Percentiles rank a stretch among this genome's conserved stretches.
Evolutionary conservation across 2,888 invertebrate species (phyloP).

Genomic region (Bellardia bayeri): DNA sequence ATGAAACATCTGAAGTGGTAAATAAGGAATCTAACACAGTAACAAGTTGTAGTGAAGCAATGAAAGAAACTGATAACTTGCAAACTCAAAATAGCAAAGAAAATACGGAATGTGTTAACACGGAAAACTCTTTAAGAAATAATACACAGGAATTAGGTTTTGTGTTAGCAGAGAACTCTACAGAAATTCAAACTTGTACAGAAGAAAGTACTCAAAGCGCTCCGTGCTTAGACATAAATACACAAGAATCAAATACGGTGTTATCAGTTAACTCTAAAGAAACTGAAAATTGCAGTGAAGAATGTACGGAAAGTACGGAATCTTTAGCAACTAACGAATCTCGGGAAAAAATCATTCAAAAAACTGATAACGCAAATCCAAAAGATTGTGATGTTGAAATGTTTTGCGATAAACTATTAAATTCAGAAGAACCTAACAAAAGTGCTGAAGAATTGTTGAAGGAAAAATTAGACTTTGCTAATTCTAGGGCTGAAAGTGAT

Average conservation of each 20-base stretch:
- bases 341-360: not conserved
- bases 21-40: not conserved
- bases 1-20: not conserved
- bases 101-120: not conserved
- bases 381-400: not conserved
- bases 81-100: not conserved
- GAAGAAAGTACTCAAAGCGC: not conserved
- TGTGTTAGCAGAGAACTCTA: not conserved
- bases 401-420: not conserved
- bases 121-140: not conserved
- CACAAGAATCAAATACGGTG: not conserved
- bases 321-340: not conserved
- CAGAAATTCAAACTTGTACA: not conserved
- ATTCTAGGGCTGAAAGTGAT: not conserved
- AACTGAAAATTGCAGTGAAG: not conserved
- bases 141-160: not conserved
- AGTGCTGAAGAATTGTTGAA: conserved; percentile 7
- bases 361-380: not conserved
- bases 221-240: not conserved
- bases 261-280: not conserved
- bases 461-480: not conserved
- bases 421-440: not conserved
- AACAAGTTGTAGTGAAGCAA: not conserved
- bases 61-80: not conserved
- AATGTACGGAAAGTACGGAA: not conserved